Percentiles rank a stretch among this genome's conserved stretches.
phyloP scores from a whole-genome alignment of 2,888 invertebrate species.

The Gymnoscelis rufifasciata region DNA sequence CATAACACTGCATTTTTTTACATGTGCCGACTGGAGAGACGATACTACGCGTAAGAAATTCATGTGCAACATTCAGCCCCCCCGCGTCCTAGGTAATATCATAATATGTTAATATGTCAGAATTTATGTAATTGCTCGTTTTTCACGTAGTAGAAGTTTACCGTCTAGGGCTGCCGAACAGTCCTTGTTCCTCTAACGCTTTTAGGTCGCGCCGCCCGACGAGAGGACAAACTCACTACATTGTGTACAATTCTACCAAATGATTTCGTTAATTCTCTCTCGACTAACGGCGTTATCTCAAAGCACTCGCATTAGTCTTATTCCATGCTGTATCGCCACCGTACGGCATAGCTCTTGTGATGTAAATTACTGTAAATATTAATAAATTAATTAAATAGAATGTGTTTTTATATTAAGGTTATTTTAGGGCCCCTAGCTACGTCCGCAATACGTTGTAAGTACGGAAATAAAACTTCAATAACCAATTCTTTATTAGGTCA shows the following conservation, averaged over 20 bases:
- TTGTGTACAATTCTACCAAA: too few relatives aligned
- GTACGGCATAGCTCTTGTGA: constrained; percentile 63
- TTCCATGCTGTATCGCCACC: constrained; percentile 48
- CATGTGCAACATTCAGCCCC: too few relatives aligned
- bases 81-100: too few relatives aligned
- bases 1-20: too few relatives aligned
- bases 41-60: too few relatives aligned
- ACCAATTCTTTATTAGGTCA: constrained; percentile 29
- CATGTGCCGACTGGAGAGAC: too few relatives aligned
- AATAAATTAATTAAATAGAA: constrained; percentile 46
- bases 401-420: constrained; percentile 55
- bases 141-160: neutral
- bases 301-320: constrained; percentile 32
- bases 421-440: constrained; percentile 44
- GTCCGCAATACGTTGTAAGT: constrained; percentile 58
- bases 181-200: constrained; percentile 14
- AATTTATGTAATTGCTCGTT: too few relatives aligned
- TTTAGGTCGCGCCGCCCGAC: constrained; percentile 1
- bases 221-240: too few relatives aligned
- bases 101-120: too few relatives aligned
- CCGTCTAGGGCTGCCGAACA: constrained; percentile 1
- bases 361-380: constrained; percentile 77
- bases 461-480: constrained; percentile 44
- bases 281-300: neutral
- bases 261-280: neutral